These are phyloP conservation scores for Drosophila prostipennis DNA, from an alignment of 2,888 invertebrate species.

Conservation along the genomic window DNA sequence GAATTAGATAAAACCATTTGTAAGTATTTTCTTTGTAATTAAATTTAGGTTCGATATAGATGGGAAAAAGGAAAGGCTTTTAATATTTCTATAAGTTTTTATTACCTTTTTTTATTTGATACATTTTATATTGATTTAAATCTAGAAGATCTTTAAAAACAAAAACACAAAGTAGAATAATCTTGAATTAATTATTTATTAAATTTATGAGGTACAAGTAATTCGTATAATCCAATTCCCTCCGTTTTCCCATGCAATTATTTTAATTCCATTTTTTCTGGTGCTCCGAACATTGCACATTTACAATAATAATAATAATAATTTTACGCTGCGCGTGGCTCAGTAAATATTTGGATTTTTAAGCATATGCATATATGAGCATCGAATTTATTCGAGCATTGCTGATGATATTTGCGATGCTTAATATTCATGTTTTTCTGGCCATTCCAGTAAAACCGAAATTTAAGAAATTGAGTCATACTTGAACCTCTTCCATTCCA, in stretches of 20 bases:
- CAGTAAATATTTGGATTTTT: constrained; percentile 76
- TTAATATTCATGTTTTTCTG: not conserved
- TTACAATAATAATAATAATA: constrained; percentile 70
- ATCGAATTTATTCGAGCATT: constrained; percentile 45
- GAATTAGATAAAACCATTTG: not conserved
- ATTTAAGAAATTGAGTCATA: constrained; percentile 1
- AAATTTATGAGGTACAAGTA: not conserved
- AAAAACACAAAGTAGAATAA: too few relatives aligned
- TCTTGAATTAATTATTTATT: not conserved
- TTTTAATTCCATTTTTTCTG: constrained; percentile 24
- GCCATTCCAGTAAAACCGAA: not conserved
- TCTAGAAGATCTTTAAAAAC: too few relatives aligned
- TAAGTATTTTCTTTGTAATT: too few relatives aligned
- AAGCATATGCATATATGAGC: constrained; percentile 61
- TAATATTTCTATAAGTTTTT: not conserved
- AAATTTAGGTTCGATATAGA: not conserved
- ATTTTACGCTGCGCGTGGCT: constrained; percentile 62
- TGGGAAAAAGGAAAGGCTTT: too few relatives aligned
- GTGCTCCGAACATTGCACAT: constrained; percentile 45
- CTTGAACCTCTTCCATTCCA: too few relatives aligned
- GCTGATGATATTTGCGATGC: constrained; percentile 10
- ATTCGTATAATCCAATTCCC: not conserved
- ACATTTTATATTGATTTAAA: not conserved
- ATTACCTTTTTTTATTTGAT: not conserved
- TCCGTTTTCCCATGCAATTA: constrained; percentile 3